Conservation (phyloP, 2,113 vertebrate genomes). For the Formicarius rufipectus region DNA sequence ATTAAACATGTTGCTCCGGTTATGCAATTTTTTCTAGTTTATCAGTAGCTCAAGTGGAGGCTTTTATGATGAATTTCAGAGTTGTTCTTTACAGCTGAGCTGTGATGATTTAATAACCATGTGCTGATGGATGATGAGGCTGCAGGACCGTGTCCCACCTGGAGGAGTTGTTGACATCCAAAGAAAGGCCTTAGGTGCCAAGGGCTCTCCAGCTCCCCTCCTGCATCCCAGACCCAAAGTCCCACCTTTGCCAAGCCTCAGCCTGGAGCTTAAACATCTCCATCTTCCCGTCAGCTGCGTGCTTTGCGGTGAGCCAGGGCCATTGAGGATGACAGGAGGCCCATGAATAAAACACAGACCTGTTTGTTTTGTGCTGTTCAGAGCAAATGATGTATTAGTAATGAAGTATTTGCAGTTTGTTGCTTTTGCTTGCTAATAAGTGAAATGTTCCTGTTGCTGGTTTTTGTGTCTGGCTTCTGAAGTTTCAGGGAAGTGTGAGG, state of each 20-base stretch:
- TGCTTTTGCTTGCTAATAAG: constrained; percentile 33
- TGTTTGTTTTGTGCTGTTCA: background rate
- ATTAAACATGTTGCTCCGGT: background rate
- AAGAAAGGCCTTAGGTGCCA: background rate
- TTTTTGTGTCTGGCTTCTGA: background rate
- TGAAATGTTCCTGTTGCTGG: background rate
- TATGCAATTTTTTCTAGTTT: background rate
- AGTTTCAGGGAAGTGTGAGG: background rate
- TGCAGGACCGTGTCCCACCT: background rate
- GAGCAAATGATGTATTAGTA: constrained; percentile 49
- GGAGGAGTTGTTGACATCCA: rapidly evolving
- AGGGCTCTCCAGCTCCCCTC: background rate
- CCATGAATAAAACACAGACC: constrained; percentile 45
- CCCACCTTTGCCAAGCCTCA: background rate
- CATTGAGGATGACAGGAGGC: background rate
- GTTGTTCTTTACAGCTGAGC: rapidly evolving
- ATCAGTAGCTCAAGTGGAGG: background rate
- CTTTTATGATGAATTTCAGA: background rate
- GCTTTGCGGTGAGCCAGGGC: background rate
- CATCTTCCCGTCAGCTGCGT: background rate
- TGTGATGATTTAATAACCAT: background rate
- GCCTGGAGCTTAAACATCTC: background rate
- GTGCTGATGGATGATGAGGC: background rate
- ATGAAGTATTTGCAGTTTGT: constrained; percentile 40
- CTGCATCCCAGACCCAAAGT: rapidly evolving